Conservation (phyloP, 2,888 invertebrate genomes). For the Drosophila meridiana region DNA sequence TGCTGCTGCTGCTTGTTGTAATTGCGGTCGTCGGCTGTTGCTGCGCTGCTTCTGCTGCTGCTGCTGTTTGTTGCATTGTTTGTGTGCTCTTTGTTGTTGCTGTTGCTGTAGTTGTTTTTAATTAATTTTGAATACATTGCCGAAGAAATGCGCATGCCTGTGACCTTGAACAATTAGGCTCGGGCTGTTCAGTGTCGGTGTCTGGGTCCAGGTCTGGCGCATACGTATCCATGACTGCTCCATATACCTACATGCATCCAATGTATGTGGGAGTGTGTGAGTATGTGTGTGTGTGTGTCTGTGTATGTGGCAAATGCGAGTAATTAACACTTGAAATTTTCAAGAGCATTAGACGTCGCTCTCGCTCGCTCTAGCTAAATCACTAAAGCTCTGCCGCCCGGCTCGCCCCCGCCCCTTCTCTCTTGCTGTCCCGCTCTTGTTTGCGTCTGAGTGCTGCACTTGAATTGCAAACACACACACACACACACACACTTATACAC, state of each 20-base stretch:
- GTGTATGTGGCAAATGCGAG: constrained; percentile 60
- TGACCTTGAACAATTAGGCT: constrained; percentile 79
- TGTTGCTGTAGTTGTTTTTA: constrained; percentile 62
- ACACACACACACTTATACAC: constrained; percentile 14
- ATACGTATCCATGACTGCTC: constrained; percentile 64
- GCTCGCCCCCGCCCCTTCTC: background rate
- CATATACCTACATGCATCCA: constrained; percentile 61
- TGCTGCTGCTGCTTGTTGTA: constrained; percentile 31
- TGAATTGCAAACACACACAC: constrained; percentile 47
- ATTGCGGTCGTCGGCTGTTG: constrained; percentile 40
- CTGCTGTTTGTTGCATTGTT: constrained; percentile 52
- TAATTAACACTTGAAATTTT: constrained; percentile 80
- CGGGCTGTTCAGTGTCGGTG: constrained; percentile 55
- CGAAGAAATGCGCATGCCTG: constrained; percentile 78
- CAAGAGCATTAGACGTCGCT: constrained; percentile 74
- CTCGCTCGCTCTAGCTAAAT: constrained; percentile 19
- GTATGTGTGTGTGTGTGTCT: constrained; percentile 32
- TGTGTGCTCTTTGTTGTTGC: constrained; percentile 31
- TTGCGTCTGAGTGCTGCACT: constrained; percentile 61
- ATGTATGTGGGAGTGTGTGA: constrained; percentile 20
- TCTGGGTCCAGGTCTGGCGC: constrained; percentile 61
- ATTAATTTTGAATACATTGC: constrained; percentile 77
- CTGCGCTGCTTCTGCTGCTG: constrained; percentile 24
- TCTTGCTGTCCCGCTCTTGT: constrained; percentile 10
- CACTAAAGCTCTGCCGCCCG: constrained; percentile 1